These are phyloP conservation scores for Antechinus flavipes DNA, from an alignment of 2,113 vertebrate species.

Conservation along the genomic window DNA sequence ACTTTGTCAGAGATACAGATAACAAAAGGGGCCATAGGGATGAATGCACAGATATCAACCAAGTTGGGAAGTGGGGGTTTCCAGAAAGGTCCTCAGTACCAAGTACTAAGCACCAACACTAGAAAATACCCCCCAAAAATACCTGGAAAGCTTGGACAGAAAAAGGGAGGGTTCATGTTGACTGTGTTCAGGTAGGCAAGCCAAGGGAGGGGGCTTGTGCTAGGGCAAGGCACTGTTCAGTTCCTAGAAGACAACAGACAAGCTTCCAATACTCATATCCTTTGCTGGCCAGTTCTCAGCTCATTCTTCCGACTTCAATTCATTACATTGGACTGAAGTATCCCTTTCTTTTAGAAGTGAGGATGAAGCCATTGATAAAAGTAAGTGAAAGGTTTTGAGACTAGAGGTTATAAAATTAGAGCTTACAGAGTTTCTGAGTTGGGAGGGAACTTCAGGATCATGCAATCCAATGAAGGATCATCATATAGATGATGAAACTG, in stretches of 20 bases:
- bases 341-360: neutral
- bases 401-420: neutral
- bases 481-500: neutral
- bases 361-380: neutral
- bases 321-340: neutral
- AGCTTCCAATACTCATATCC: neutral
- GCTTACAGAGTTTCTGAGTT: neutral
- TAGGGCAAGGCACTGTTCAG: neutral
- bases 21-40: neutral
- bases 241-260: neutral
- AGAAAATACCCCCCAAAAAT: neutral
- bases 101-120: neutral
- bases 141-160: neutral
- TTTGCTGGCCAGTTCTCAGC: neutral
- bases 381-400: neutral
- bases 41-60: neutral
- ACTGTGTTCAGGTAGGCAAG: neutral
- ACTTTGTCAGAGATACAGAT: constrained; percentile 9
- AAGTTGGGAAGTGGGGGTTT: neutral
- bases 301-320: neutral
- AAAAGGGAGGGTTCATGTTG: neutral
- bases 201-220: neutral
- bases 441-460: neutral
- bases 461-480: neutral
- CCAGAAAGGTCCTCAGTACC: neutral